Evolutionary conservation across 2,113 vertebrate genomes (phyloP).

Genomic region (Microtus pennsylvanicus): DNA sequence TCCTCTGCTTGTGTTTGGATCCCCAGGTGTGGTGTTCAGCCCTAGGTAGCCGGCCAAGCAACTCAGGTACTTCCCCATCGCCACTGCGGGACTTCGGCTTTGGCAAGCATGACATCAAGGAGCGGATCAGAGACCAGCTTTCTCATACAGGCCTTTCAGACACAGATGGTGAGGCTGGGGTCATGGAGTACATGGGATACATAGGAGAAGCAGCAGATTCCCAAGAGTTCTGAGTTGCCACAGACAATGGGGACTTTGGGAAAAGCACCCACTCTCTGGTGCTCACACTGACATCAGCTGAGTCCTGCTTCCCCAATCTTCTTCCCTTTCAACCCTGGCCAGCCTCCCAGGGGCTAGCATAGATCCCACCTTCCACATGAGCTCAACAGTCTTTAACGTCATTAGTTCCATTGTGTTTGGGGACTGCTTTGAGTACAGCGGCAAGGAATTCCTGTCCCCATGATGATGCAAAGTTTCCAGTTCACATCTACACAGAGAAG

Average conservation of each 20-base stretch:
- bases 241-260: neutral
- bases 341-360: neutral
- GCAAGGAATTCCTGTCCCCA: slow-evolving; percentile 82
- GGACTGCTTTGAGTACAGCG: slow-evolving; percentile 85
- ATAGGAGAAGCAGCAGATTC: neutral
- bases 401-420: slow-evolving; percentile 86
- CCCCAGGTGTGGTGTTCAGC: neutral
- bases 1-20: neutral
- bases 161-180: neutral
- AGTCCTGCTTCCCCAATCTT: no score
- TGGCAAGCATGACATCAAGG: neutral
- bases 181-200: neutral
- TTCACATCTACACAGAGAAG: neutral
- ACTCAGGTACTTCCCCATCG: neutral
- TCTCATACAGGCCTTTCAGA: neutral
- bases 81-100: neutral
- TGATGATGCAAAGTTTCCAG: slow-evolving; percentile 61
- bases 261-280: rapidly evolving
- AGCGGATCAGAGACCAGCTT: neutral
- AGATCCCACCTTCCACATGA: slow-evolving; percentile 68
- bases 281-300: neutral
- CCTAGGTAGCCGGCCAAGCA: neutral
- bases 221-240: no score
- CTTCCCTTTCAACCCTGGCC: neutral
- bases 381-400: slow-evolving; percentile 81